Percentiles rank a stretch among this genome's conserved stretches.
These are phyloP conservation scores for Sweltsa coloradensis DNA, from an alignment of 1,140 invertebrate genomes.

Conservation along the genomic window DNA sequence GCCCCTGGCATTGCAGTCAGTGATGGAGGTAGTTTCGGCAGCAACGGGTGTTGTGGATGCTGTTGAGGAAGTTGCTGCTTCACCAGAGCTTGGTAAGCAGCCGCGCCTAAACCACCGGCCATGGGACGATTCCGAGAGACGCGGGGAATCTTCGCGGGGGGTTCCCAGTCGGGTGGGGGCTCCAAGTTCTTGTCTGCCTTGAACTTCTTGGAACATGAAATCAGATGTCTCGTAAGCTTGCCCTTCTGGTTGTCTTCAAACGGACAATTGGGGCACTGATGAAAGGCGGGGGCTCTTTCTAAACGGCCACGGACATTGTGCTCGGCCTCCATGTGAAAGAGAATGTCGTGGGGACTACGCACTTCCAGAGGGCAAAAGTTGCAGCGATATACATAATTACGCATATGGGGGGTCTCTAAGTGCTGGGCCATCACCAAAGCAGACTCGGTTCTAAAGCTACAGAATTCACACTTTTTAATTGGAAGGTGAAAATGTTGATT, in stretches of 20 bases:
- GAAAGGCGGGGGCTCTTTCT: constrained; percentile 72
- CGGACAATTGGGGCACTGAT: constrained; percentile 87
- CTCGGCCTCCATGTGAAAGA: constrained; percentile 82
- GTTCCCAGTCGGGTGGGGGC: constrained; percentile 79
- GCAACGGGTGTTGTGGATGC: constrained; percentile 34
- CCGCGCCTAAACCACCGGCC: constrained; percentile 16
- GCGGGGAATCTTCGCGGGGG: constrained; percentile 80
- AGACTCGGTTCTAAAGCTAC: constrained; percentile 88
- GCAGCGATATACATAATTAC: constrained; percentile 67
- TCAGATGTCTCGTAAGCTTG: constrained; percentile 77
- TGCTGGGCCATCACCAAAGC: constrained; percentile 75
- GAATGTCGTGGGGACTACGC: constrained; percentile 71
- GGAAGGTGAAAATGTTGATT: constrained; percentile 72
- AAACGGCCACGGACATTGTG: constrained; percentile 72
- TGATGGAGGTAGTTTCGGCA: constrained; percentile 37
- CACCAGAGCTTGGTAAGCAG: constrained; percentile 27
- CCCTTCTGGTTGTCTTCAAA: constrained; percentile 91
- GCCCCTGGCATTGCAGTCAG: constrained; percentile 24
- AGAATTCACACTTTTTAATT: constrained; percentile 77
- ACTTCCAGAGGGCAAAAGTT: constrained; percentile 79
- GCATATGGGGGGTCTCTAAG: constrained; percentile 85
- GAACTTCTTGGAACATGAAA: constrained; percentile 85
- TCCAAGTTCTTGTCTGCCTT: constrained; percentile 72
- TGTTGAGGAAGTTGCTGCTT: constrained; percentile 30
- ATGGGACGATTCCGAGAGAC: constrained; percentile 41